Evolutionary conservation across 2,113 vertebrate species (phyloP), one percentile per base, ranked within the genome.

Genomic region (human): DNA sequence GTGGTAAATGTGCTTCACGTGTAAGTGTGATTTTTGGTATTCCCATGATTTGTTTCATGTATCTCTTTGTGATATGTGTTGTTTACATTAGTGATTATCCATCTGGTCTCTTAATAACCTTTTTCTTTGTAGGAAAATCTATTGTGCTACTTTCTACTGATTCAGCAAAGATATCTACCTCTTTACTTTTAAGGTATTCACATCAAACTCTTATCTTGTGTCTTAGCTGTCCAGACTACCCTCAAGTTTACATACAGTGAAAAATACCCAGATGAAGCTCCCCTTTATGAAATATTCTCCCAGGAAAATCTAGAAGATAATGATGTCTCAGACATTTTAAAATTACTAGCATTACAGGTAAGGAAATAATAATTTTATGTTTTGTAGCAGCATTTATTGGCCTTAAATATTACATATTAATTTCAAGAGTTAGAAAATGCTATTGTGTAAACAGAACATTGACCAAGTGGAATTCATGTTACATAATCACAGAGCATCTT

Each of bases 231-330:
- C 64, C 99, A 99, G 98, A 98, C 99, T 50, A 99, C 99, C 1
- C 98, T 99, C 86, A 99, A 99, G 98, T 99, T 99, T 98, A 99
- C 99, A 8, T 99, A 99, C 83, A 99, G 99, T 98, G 99, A 99
- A 97, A 99, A 99, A 61, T 99, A 99, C 79, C 99, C 99, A 11
- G 99, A 99, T 93, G 99, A 99, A 98, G 98, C 99, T 75, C 99
- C 99, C 0, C 98, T 99, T 57, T 99, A 99, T 99, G 99, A 99
- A 98, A 98, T 99, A 95, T 97, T 99, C 88, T 99, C 99, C 35
- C 99, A 99, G 98, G 99, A 99, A 98, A 99, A 99, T 98, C 99
- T 99, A 98, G 99, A 99, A 0, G 99, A 99, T 96, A 97, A 81
- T n/a, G 99, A 99, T 82, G 87, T 98, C 59, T 98, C 97, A 30